A percentile compares a stretch with the other conserved stretches of the same genome.
Conservation (phyloP, 2,797 vertebrate genomes). For the Helarctos malayanus region DNA sequence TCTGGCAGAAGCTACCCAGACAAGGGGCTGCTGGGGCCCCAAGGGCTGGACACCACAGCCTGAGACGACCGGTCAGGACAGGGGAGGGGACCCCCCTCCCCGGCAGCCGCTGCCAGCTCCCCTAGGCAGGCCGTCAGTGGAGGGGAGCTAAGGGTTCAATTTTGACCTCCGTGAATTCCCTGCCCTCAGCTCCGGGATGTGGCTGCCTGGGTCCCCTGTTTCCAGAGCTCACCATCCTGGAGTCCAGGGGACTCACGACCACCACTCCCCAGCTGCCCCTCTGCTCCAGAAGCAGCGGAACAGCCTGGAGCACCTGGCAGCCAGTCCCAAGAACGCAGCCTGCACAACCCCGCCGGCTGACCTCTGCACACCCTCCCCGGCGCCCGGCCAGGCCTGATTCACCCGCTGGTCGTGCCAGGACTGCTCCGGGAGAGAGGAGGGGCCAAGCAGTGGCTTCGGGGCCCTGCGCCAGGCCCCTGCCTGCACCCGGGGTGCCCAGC, state of each 20-base stretch:
- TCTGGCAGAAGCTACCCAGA: neutral
- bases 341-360: fast-evolving
- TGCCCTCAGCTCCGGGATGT: neutral
- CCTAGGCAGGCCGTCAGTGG: neutral
- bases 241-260: too few species aligned
- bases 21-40: neutral
- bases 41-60: neutral
- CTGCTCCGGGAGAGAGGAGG: neutral
- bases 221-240: neutral
- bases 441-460: neutral
- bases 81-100: neutral
- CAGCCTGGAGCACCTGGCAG: neutral
- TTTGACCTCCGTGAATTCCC: neutral
- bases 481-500: neutral
- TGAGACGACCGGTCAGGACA: neutral
- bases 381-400: fast-evolving
- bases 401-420: neutral
- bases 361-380: neutral
- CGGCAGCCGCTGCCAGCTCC: neutral
- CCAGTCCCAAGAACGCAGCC: neutral
- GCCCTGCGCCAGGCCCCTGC: neutral
- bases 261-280: neutral
- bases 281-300: neutral
- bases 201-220: neutral
- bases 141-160: neutral